Conservation (phyloP, 1,140 invertebrate species). For the Aphis craccivora region DNA sequence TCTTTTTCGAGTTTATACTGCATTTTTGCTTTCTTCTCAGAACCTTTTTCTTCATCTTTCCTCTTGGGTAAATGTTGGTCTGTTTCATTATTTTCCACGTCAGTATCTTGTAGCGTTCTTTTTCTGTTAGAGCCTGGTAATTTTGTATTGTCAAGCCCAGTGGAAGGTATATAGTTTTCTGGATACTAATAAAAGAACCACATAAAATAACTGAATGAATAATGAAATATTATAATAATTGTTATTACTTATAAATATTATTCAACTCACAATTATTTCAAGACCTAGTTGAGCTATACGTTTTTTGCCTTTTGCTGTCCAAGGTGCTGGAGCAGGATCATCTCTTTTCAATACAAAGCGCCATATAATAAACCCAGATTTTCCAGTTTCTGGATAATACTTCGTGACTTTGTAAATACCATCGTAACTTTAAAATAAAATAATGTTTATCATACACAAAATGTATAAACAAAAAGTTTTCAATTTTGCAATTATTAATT, state of each 20-base stretch:
- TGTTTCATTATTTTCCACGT: not conserved
- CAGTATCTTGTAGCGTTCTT: not conserved
- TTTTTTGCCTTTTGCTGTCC: constrained; percentile 77
- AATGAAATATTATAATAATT: not conserved
- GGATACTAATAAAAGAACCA: constrained; percentile 67
- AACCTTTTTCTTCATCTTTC: not conserved
- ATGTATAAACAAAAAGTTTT: too few species aligned
- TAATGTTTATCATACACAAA: too few species aligned
- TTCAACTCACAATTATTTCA: too few species aligned
- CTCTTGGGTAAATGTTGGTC: not conserved
- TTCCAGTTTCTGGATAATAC: constrained; percentile 81
- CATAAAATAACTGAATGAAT: not conserved
- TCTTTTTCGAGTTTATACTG: constrained; percentile 66
- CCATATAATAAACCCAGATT: constrained; percentile 84
- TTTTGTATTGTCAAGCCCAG: constrained; percentile 62
- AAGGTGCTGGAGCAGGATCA: constrained; percentile 82
- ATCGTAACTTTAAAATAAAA: constrained; percentile 72
- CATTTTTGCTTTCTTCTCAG: constrained; percentile 66
- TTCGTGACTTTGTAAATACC: constrained; percentile 84
- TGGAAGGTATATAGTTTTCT: constrained; percentile 74
- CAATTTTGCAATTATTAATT: too few species aligned
- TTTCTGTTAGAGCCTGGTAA: not conserved
- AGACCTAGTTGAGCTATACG: constrained; percentile 64
- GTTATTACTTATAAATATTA: constrained; percentile 61
- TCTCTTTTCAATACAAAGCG: constrained; percentile 80